Base-by-base conservation (phyloP, 2,113 vertebrate genomes). In the Calyptommatus sinebrachiatus region DNA sequence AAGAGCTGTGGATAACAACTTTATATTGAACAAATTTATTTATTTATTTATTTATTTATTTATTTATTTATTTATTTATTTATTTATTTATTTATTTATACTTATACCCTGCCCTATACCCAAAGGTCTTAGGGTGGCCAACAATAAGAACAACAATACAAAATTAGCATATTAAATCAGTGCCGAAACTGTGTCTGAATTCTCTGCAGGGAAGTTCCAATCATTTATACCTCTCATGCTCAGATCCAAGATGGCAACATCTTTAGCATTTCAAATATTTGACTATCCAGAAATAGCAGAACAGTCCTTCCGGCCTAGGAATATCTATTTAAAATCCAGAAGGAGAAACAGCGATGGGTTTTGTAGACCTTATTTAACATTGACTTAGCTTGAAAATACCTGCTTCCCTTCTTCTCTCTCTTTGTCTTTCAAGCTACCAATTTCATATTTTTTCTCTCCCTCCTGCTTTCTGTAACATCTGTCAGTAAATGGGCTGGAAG, bases 281-380 rank as follows among this genome's bases (percentile, higher is more conserved):
- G 82, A 76, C 85, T 45, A 87, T 77, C 81, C 66, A 45, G 18
- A 73, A 61, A 73, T 77, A 85, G 84, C 63, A 78, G 79, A 66
- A 85, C 65, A 57, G 74, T 68, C 73, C 24, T 65, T 0, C 14
- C n/a, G 9, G 83, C 76, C 77, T 76, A 5, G 86, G 65, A 84
- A 72, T 84, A 82, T 67, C 82, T 46, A 5, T 41, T 29, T 78
- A 80, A 84, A 83, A 63, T 79, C 68, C 76, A 2, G 1, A 73
- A 83, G 63, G 14, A 28, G 16, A 26, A 67, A 76, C 76, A 77
- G 74, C 84, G 4, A 22, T 7, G 69, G 5, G 68, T 72, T 74
- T 73, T 18, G 7, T 87, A 79, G 90, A 82, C 76, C 90, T 85
- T 80, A 77, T 88, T 91, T 78, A 91, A 86, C 85, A 29, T n/a